Evolutionary conservation across 2,888 invertebrate genomes (phyloP).

Genomic region (Drosophila emarginata): DNA sequence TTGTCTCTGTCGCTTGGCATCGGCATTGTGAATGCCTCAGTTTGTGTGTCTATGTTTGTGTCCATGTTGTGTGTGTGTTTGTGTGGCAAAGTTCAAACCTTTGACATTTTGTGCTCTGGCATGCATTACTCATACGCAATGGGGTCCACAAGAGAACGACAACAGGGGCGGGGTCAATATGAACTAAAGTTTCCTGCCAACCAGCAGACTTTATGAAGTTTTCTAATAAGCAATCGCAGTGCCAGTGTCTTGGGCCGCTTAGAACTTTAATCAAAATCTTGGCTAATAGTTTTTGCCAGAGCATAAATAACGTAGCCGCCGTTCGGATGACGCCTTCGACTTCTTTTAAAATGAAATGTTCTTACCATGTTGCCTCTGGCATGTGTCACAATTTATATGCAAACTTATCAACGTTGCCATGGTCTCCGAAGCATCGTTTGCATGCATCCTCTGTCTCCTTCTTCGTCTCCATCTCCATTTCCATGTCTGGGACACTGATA

Average conservation of each 20-base stretch:
- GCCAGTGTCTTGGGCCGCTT: constrained; percentile 40
- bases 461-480: constrained; percentile 13
- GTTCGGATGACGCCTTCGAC: constrained; percentile 18
- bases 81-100: constrained; percentile 76
- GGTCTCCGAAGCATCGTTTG: constrained; percentile 72
- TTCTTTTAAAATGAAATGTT: constrained; percentile 35
- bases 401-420: constrained; percentile 74
- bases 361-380: constrained; percentile 15
- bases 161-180: constrained; percentile 27
- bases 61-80: constrained; percentile 39
- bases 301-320: constrained; percentile 63
- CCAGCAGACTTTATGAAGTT: constrained; percentile 55
- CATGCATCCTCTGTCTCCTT: constrained; percentile 46
- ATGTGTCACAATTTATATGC: constrained; percentile 77
- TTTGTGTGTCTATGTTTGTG: constrained; percentile 22
- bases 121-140: constrained; percentile 77
- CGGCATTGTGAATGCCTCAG: constrained; percentile 17
- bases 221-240: constrained; percentile 48
- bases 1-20: constrained; percentile 57
- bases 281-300: constrained; percentile 66
- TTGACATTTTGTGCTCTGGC: constrained; percentile 67
- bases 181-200: constrained; percentile 57
- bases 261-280: constrained; percentile 75
- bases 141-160: constrained; percentile 24
- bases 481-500: constrained; percentile 31